Percentiles rank a stretch among this genome's conserved stretches.
Evolutionary conservation across 2,113 vertebrate genomes (phyloP).

Genomic region (Clarias macrocephalus): DNA sequence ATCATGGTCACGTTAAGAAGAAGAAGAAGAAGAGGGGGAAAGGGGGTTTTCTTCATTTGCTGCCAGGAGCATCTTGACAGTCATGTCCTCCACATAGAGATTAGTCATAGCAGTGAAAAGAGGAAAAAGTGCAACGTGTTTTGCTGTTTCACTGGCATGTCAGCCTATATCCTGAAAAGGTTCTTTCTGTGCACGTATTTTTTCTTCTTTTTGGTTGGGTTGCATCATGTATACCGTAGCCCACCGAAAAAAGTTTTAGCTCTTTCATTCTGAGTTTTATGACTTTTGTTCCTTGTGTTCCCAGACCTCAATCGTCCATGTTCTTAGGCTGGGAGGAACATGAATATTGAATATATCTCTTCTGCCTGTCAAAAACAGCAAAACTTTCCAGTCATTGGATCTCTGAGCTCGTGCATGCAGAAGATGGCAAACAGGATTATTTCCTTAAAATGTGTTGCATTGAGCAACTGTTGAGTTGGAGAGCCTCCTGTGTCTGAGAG

Average conservation of each 20-base stretch:
- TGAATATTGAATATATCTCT: too few relatives aligned
- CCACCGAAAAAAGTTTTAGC: background rate
- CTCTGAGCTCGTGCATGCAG: background rate
- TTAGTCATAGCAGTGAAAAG: constrained; percentile 81
- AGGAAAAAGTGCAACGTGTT: constrained; percentile 69
- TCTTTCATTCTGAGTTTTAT: background rate
- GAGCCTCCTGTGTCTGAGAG: background rate
- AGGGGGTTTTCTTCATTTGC: constrained; percentile 65
- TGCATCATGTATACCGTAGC: background rate
- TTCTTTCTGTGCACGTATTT: background rate
- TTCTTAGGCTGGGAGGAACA: background rate
- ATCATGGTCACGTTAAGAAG: constrained; percentile 45
- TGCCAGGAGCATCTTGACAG: constrained; percentile 66
- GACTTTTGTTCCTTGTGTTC: background rate
- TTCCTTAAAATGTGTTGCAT: background rate
- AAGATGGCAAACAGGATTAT: background rate
- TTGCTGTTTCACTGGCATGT: constrained; percentile 32
- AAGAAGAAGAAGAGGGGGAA: constrained; percentile 27
- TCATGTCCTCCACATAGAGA: constrained; percentile 69
- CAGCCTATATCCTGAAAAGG: constrained; percentile 49
- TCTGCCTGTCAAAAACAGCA: background rate
- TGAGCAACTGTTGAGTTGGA: background rate
- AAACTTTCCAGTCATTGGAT: background rate
- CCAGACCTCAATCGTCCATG: background rate
- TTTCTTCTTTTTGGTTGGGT: background rate